Percentiles rank a stretch among this genome's conserved stretches.
Conservation (phyloP, 1,140 invertebrate species). For the Aphis gossypii region DNA sequence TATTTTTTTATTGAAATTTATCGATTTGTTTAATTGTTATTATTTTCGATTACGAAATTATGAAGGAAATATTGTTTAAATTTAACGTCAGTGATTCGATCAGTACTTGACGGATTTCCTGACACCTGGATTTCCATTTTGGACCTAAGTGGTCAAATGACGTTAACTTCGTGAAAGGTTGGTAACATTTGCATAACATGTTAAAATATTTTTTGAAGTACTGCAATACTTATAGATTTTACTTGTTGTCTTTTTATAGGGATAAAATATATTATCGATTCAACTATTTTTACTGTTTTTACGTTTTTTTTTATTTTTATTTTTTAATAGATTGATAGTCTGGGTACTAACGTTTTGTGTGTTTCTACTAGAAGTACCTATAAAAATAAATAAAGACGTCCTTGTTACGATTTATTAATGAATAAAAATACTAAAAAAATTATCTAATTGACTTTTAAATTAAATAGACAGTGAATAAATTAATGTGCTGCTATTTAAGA, state of each 20-base stretch:
- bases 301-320: not conserved
- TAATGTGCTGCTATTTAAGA: not conserved
- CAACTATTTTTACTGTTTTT: not conserved
- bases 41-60: not conserved
- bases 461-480: not conserved
- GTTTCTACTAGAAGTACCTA: not conserved
- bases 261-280: not conserved
- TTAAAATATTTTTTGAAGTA: not conserved
- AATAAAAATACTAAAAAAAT: not conserved
- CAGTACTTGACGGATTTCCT: not conserved
- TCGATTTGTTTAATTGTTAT: not conserved
- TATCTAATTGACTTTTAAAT: not conserved
- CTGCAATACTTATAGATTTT: not conserved
- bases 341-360: not conserved
- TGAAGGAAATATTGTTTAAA: constrained; percentile 17
- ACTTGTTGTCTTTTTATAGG: not conserved
- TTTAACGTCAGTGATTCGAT: not conserved
- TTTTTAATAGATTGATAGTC: too few species aligned
- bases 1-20: not conserved
- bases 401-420: not conserved
- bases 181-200: not conserved
- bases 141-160: not conserved
- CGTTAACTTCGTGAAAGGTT: not conserved
- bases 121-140: not conserved
- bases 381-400: not conserved